phyloP scores from a whole-genome alignment of 2,797 vertebrate species.

The Protonibea diacanthus region DNA sequence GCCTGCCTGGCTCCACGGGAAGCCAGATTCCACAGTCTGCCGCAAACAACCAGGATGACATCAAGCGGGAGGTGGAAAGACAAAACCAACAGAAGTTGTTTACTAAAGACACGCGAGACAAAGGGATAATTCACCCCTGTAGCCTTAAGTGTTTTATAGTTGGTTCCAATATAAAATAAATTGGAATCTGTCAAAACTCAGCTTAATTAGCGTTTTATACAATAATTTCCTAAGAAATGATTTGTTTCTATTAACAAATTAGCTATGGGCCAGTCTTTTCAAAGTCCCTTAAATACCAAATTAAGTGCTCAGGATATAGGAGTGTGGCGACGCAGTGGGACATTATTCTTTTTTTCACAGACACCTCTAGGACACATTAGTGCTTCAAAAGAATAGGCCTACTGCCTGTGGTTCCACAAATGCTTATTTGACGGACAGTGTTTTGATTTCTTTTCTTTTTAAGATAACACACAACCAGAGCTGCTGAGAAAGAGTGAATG shows the following conservation, averaged over 20 bases:
- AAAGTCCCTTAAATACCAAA: constrained; percentile 55
- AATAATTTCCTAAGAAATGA: constrained; percentile 44
- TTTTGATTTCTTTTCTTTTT: constrained; percentile 23
- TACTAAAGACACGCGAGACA: constrained; percentile 64
- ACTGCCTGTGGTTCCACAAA: constrained; percentile 20
- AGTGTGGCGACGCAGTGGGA: constrained; percentile 23
- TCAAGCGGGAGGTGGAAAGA: constrained; percentile 68
- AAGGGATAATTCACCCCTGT: constrained; percentile 55
- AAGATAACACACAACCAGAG: neutral
- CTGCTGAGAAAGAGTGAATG: neutral
- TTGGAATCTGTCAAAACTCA: constrained; percentile 21
- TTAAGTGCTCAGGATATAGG: constrained; percentile 46
- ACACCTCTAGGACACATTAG: constrained; percentile 39
- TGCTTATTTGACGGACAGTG: constrained; percentile 20
- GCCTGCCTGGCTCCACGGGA: constrained; percentile 78
- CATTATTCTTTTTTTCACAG: constrained; percentile 32
- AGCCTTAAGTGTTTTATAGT: constrained; percentile 19
- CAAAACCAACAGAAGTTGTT: constrained; percentile 77
- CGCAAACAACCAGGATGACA: constrained; percentile 78
- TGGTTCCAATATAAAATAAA: constrained; percentile 21
- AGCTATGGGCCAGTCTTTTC: constrained; percentile 50
- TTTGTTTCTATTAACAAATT: constrained; percentile 54
- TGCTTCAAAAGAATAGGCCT: constrained; percentile 24
- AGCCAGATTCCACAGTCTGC: constrained; percentile 79
- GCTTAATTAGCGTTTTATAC: constrained; percentile 22